Base-by-base conservation (phyloP, 2,888 invertebrate genomes). In the Sarcophaga caerulescens region DNA sequence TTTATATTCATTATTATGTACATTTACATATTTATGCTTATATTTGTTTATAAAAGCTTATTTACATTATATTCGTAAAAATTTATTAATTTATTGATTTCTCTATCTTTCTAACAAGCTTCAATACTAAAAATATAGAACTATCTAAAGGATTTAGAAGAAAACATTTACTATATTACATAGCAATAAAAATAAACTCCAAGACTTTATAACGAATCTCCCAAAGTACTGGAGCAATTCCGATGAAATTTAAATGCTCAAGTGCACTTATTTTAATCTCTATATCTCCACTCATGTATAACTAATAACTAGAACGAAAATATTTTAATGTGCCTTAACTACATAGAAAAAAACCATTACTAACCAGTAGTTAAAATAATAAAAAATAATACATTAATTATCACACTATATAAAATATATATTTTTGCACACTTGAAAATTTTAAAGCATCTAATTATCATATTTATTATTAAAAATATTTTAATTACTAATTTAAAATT, bases 251-350 rank as follows among this genome's bases (percentile, higher is more conserved):
- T 11, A 63, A 68, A 35, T 71, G 69, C 78, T 70, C 70, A 81
- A 85, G 79, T 76, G 71, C 75, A 75, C 66, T 79, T 84, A 63
- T 12, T 62, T 68, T 17, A n/a, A 75, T 45, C 19, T 14, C 45
- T 14, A 25, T 70, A 17, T 70, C 6, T 21, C 57, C 25, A 66
- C 65, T 79, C 17, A 75, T 77, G 14, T 59, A 35, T 14, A 21
- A 35, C 23, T 68, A 68, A 10, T 73, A 78, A 62, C 19, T 60
- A 65, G 35, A 35, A 6, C 6, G 35, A 35, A 60, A 77, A 47
- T 69, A 52, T 57, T 83, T 85, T 81, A 84, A 88, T 88, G 89
- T 89, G 89, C 89, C 89, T 89, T 89, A 87, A 60, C 35, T 35
- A 35, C 35, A 35, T 10, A 35, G 8, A 35, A 70, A 35, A 63